Evolutionary conservation across 1,140 invertebrate genomes (phyloP).

Genomic region (Galendromus occidentalis): DNA sequence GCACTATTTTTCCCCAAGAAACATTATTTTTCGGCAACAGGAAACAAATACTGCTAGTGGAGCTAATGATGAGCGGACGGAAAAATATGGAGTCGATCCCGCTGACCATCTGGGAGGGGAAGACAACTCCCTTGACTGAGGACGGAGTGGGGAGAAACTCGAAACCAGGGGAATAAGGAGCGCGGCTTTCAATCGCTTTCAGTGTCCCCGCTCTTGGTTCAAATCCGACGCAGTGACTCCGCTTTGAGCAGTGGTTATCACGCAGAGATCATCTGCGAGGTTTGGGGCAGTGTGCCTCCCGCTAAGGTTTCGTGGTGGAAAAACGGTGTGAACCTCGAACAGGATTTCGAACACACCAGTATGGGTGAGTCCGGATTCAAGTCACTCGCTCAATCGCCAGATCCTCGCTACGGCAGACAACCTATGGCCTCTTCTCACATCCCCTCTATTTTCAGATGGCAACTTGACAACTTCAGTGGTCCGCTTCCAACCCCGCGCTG

Average conservation of each 20-base stretch:
- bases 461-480: conserved; percentile 65
- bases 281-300: background rate
- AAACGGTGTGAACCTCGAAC: background rate
- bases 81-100: too few species aligned
- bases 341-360: conserved; percentile 8
- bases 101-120: too few species aligned
- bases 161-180: background rate
- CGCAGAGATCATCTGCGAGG: conserved; percentile 1
- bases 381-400: background rate
- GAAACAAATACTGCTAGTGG: too few species aligned
- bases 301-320: conserved; percentile 9
- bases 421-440: too few species aligned
- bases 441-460: conserved; percentile 27
- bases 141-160: too few species aligned
- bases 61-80: too few species aligned
- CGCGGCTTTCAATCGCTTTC: background rate
- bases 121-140: too few species aligned
- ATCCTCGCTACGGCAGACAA: background rate
- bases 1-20: too few species aligned
- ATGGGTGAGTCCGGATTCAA: background rate
- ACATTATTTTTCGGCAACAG: too few species aligned
- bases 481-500: conserved; percentile 48
- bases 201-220: conserved; percentile 1
- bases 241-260: conserved; percentile 6
- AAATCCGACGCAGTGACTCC: conserved; percentile 4